Percentiles rank a stretch among this genome's conserved stretches.
phyloP scores from a whole-genome alignment of 2,113 vertebrate genomes.

The Pica pica region DNA sequence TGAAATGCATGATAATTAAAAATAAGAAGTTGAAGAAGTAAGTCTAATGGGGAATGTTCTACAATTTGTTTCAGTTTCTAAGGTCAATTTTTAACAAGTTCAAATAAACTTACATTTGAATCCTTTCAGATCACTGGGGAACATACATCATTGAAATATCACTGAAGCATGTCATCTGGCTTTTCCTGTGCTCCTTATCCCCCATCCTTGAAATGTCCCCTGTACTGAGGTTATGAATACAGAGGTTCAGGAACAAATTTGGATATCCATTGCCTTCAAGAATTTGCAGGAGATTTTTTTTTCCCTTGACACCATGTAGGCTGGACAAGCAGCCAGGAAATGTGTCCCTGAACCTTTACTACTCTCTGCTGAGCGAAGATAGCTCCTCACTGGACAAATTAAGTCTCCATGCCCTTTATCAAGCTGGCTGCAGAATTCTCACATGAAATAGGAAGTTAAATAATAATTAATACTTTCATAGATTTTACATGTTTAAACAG shows the following conservation, averaged over 20 bases:
- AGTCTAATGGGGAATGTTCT: background rate
- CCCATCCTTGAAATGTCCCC: slow-evolving; percentile 24
- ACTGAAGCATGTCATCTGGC: slow-evolving; percentile 22
- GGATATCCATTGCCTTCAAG: background rate
- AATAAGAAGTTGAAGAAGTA: background rate
- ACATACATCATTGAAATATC: background rate
- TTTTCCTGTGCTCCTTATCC: slow-evolving; percentile 27
- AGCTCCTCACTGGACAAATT: background rate
- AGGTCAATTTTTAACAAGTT: slow-evolving; percentile 31
- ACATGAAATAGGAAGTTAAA: background rate
- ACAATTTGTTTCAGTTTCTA: slow-evolving; percentile 35
- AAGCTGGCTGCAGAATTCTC: background rate
- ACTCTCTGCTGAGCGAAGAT: background rate
- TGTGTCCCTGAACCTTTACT: background rate
- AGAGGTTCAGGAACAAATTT: background rate
- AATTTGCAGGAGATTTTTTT: background rate
- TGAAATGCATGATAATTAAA: slow-evolving; percentile 22
- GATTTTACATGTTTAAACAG: background rate
- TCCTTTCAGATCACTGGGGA: slow-evolving; percentile 8
- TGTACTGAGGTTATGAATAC: background rate
- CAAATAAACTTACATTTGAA: slow-evolving; percentile 38
- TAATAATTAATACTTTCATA: background rate
- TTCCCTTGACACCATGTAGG: background rate
- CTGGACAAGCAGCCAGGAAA: background rate
- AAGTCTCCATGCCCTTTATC: background rate